Evolutionary conservation across 2,888 invertebrate genomes (phyloP).

Genomic region (Phalangium opilio): DNA sequence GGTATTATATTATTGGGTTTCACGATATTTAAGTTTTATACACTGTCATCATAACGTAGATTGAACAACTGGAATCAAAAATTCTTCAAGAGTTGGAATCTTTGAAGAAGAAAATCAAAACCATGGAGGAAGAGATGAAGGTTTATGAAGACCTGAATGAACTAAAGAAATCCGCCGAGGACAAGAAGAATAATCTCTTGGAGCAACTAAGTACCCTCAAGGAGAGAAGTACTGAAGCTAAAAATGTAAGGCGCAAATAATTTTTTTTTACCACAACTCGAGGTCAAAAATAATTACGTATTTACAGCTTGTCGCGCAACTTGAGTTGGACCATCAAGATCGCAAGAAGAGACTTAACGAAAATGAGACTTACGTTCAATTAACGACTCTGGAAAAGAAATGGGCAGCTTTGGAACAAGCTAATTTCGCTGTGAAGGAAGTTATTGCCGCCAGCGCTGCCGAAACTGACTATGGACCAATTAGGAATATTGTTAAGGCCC

Average conservation of each 20-base stretch:
- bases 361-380: conserved; percentile 52
- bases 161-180: conserved; percentile 31
- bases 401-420: conserved; percentile 49
- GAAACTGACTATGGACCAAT: conserved; percentile 50
- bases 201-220: conserved; percentile 37
- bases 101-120: conserved; percentile 35
- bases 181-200: conserved; percentile 40
- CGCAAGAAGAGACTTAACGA: conserved; percentile 45
- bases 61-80: conserved; percentile 51
- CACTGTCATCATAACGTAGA: conserved; percentile 29
- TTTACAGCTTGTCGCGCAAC: conserved; percentile 24
- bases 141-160: conserved; percentile 43
- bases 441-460: conserved; percentile 47
- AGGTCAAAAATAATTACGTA: neutral
- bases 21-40: neutral
- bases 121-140: conserved; percentile 46
- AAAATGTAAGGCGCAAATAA: conserved; percentile 8
- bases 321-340: conserved; percentile 28
- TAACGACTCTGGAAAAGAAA: conserved; percentile 52
- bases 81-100: conserved; percentile 40
- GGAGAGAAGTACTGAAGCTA: conserved; percentile 9
- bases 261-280: neutral
- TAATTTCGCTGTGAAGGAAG: conserved; percentile 49
- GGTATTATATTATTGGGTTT: conserved; percentile 6
- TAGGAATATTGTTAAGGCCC: conserved; percentile 42